phyloP scores from a whole-genome alignment of 2,797 vertebrate species.

The Eremophila alpestris region DNA sequence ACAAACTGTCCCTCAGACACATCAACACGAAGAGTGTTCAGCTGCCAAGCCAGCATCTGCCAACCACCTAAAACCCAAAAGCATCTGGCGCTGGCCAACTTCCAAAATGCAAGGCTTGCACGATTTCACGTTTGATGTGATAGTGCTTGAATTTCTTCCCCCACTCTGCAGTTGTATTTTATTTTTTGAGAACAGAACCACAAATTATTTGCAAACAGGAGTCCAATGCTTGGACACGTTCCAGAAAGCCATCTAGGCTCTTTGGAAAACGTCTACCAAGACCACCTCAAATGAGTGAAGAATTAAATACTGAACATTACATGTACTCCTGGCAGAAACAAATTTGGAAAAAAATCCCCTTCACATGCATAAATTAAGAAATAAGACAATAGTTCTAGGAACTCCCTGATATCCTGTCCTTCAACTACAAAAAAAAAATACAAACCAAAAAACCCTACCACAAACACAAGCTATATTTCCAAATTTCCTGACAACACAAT shows the following conservation, averaged over 20 bases:
- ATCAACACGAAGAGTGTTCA: not conserved
- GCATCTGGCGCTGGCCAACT: not conserved
- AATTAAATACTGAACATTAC: not conserved
- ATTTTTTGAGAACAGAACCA: not conserved
- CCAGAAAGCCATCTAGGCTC: not conserved
- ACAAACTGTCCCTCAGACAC: slow-evolving; percentile 29
- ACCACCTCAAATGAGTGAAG: not conserved
- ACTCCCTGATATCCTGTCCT: not conserved
- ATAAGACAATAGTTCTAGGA: not conserved
- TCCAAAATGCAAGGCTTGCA: not conserved
- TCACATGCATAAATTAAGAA: not conserved
- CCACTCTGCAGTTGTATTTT: not conserved
- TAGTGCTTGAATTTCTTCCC: not conserved
- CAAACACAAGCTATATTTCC: not conserved
- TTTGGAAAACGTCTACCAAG: not conserved
- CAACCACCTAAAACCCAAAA: slow-evolving; percentile 36
- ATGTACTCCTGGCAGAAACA: not conserved
- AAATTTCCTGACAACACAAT: not conserved
- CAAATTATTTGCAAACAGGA: not conserved
- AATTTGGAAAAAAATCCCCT: not conserved
- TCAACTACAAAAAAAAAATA: not conserved
- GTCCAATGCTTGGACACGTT: not conserved
- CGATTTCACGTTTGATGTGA: not conserved
- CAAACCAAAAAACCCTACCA: not conserved
- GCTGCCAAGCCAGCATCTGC: slow-evolving; percentile 50